Evolutionary conservation across 1,140 invertebrate genomes (phyloP).

Genomic region (Catajapyx aquilonaris): DNA sequence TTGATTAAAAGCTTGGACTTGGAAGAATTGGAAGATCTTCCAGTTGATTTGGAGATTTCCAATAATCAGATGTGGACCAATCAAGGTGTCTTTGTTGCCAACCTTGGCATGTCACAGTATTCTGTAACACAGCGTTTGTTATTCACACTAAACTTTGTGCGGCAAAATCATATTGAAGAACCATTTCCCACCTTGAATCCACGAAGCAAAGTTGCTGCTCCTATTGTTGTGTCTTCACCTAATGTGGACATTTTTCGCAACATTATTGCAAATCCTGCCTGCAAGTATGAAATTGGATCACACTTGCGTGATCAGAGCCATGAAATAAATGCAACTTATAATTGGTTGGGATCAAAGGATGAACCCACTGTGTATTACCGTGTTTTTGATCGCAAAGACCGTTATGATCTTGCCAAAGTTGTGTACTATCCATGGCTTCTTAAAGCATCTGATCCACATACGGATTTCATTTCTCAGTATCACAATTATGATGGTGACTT

Average conservation of each 20-base stretch:
- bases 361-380: constrained; percentile 56
- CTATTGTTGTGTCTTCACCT: constrained; percentile 69
- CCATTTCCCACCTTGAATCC: constrained; percentile 63
- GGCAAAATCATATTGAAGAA: constrained; percentile 69
- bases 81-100: constrained; percentile 64
- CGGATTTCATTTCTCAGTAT: constrained; percentile 46
- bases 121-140: constrained; percentile 53
- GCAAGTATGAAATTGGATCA: constrained; percentile 82
- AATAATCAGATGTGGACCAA: constrained; percentile 81
- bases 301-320: constrained; percentile 86
- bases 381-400: constrained; percentile 73
- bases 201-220: constrained; percentile 67
- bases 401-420: constrained; percentile 77
- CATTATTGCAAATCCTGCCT: constrained; percentile 75
- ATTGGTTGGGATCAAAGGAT: constrained; percentile 69
- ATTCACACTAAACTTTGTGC: constrained; percentile 75
- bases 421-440: constrained; percentile 65
- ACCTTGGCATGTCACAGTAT: constrained; percentile 68
- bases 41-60: constrained; percentile 48
- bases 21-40: constrained; percentile 38
- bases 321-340: constrained; percentile 78
- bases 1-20: constrained; percentile 70
- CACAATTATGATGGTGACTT: constrained; percentile 57
- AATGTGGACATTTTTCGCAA: constrained; percentile 82
- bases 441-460: constrained; percentile 59